Evolutionary conservation across 1,140 invertebrate species (phyloP), one percentile per base, ranked within the genome.

Genomic region (Drosophila nebulosa): DNA sequence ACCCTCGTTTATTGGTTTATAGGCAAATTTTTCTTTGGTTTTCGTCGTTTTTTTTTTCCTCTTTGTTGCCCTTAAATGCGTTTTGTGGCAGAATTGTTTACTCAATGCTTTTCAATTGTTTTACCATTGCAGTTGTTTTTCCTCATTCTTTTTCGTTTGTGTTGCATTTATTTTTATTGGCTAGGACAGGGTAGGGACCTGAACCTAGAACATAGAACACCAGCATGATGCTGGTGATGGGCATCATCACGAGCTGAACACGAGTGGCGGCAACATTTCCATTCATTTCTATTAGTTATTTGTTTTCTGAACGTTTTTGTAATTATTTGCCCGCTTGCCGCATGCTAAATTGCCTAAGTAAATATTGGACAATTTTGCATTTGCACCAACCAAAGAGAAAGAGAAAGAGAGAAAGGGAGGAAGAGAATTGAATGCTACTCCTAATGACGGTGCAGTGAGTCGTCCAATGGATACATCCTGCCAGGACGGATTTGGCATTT

Each of bases 351-450:
- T 88, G 83, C 78, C 84, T 83, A 69, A 58, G 83, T 78, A 83
- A 88, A 88, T 88, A 88, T 88, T 88, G 83, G 83, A 89, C 84
- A 83, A 78, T 88, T 88, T 83, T 88, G 71, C 79, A 88, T 86
- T 86, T 88, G 79, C 64, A 75, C 59, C 76, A 81, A 68, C 30
- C 30, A 32, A 32, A 32, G 30, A 32, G 24, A 24, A 4, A 24
- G 24, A 24, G 24, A 24, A 4, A 24, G 24, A 2, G 24, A 24
- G 4, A 24, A 4, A 24, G 24, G 4, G 24, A 24, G 24, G 50
- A 62, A 72, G 72, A 69, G 61, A 64, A 72, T 36, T 71, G 36
- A 62, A 63, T 46, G 46, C 59, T 72, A 22, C 46, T 64, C 63
- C 59, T 74, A 74, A 64, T 64, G 67, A 75, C 30, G 32, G 32